Conservation (phyloP, 2,888 invertebrate genomes). For the Seira musarum region DNA sequence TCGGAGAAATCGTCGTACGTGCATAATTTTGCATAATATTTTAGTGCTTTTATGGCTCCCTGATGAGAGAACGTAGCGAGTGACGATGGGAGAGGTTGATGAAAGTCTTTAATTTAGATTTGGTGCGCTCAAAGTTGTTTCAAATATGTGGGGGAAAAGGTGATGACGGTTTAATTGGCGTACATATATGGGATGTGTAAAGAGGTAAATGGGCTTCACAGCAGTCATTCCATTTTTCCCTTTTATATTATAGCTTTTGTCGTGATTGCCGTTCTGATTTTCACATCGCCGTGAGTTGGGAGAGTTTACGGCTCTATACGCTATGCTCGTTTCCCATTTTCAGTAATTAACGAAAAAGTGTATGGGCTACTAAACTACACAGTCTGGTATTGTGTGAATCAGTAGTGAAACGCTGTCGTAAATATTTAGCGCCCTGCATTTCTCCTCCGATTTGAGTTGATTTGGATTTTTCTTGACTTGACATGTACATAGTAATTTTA, state of each 20-base stretch:
- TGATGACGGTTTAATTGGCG: not conserved
- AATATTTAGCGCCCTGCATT: not conserved
- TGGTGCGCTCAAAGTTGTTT: too few relatives aligned
- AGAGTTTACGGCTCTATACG: too few relatives aligned
- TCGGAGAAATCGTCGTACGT: not conserved
- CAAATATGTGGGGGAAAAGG: not conserved
- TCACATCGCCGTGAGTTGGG: too few relatives aligned
- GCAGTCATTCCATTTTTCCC: not conserved
- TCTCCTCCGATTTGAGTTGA: not conserved
- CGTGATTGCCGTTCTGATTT: too few relatives aligned
- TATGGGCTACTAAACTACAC: not conserved
- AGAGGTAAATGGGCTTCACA: too few relatives aligned
- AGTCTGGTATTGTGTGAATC: not conserved
- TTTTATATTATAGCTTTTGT: too few relatives aligned
- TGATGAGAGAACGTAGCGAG: too few relatives aligned
- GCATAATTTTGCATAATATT: not conserved
- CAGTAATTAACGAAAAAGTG: not conserved
- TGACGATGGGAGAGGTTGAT: too few relatives aligned
- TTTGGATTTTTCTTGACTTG: not conserved
- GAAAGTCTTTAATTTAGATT: too few relatives aligned
- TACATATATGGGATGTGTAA: too few relatives aligned
- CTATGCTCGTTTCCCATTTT: not conserved
- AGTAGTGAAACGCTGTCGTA: not conserved
- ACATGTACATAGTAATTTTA: not conserved
- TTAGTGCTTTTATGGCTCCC: too few relatives aligned